Base-by-base conservation (phyloP, 2,113 vertebrate genomes). In the Empidonax alnorum region DNA sequence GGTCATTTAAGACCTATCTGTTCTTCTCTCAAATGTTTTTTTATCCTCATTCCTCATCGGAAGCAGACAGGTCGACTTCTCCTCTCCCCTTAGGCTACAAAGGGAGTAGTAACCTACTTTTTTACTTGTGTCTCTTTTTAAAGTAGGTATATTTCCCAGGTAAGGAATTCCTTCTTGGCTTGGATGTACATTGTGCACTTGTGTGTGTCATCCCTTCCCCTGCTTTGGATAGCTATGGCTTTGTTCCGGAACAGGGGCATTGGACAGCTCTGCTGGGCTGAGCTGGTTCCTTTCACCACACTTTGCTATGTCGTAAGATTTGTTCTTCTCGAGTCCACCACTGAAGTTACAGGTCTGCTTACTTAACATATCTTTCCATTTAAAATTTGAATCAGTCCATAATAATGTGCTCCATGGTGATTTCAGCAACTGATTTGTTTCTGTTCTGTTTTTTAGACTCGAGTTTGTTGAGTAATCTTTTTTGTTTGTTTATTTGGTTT, bases 141-240 rank as follows among this genome's bases (percentile, higher is more conserved):
- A 72, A 80, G 63, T 18, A 56, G 35, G 11, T 52, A 1, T 68
- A 28, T 72, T 92, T 82, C 79, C 39, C 58, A 44, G 58, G 12
- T 25, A 13, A 55, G 41, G 31, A 39, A 11, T 35, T 25, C 24
- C 71, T 24, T 24, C 1, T 46, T 77, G 68, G 39, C n/a, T 71
- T 37, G 10, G 33, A 4, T 46, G 41, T n/a, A 11, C 0, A 0
- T 12, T 63, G 62, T 12, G 2, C 19, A 13, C 13, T 46, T 24
- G 17, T 50, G 30, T 50, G n/a, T 50, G 49, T 61, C 33, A 5
- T 42, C 47, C 42, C 42, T 68, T 67, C 35, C 33, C 2, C 44
- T 2, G 2, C 39, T 63, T 24, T 30, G 62, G 61, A 31, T 4
- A 30, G 56, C 7, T 11, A 0, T 4, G 7, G 22, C 3, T 69